phyloP scores from a whole-genome alignment of 2,888 invertebrate species.

The Drosophila bunnanda region DNA sequence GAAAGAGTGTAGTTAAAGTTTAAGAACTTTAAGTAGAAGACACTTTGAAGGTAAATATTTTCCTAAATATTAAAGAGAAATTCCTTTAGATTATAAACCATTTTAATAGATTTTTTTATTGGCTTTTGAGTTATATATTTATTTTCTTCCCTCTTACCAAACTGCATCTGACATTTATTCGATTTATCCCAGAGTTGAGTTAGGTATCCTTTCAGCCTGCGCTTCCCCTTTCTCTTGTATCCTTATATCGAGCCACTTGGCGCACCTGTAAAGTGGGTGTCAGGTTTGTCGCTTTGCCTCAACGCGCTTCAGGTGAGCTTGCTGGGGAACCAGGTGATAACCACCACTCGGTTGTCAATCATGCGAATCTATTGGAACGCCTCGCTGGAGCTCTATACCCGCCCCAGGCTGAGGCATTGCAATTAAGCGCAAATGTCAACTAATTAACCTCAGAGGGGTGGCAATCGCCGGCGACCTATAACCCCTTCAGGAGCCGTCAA shows the following conservation, averaged over 20 bases:
- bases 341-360: conserved; percentile 63
- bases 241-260: conserved; percentile 22
- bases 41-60: not conserved
- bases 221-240: not conserved
- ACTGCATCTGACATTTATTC: not conserved
- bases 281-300: conserved; percentile 70
- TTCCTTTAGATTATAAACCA: not conserved
- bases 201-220: not conserved
- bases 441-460: conserved; percentile 78
- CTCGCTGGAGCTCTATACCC: conserved; percentile 53
- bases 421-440: conserved; percentile 83
- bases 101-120: not conserved
- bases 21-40: not conserved
- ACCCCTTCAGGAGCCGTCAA: conserved; percentile 31
- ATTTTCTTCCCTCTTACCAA: not conserved
- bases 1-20: not conserved
- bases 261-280: conserved; percentile 64
- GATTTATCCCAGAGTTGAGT: not conserved
- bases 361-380: conserved; percentile 60
- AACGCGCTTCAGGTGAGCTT: conserved; percentile 31
- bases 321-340: conserved; percentile 1
- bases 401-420: conserved; percentile 54
- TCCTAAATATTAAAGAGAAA: not conserved
- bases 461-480: conserved; percentile 19
- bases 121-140: not conserved